Percentiles rank a stretch among this genome's conserved stretches.
phyloP scores from a whole-genome alignment of 1,140 invertebrate species.

The Hycleus phaleratus region DNA sequence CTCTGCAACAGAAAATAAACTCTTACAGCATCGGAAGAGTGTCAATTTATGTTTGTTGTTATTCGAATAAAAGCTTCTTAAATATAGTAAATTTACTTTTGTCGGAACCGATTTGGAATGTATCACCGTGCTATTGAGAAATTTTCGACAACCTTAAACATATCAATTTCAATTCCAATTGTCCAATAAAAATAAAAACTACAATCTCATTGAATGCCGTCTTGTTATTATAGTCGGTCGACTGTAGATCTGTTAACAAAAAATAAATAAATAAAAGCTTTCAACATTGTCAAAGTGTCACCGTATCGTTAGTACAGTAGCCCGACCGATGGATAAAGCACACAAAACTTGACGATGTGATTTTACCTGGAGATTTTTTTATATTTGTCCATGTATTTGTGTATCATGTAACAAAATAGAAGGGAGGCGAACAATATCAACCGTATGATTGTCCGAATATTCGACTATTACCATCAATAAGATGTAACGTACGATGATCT shows the following conservation, averaged over 20 bases:
- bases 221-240: neutral
- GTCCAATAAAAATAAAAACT: neutral
- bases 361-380: constrained; percentile 2
- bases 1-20: constrained; percentile 27
- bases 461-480: no score
- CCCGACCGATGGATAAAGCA: neutral
- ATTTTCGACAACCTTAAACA: constrained; percentile 15
- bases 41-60: constrained; percentile 13
- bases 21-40: neutral
- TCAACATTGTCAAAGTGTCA: constrained; percentile 17
- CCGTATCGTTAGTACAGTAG: constrained; percentile 5
- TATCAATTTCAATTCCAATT: constrained; percentile 6
- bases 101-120: constrained; percentile 10
- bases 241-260: neutral
- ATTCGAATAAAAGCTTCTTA: constrained; percentile 5
- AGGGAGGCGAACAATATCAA: no score
- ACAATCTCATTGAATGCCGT: neutral
- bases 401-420: no score
- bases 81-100: constrained; percentile 9
- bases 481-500: no score
- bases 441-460: no score
- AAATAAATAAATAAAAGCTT: constrained; percentile 1
- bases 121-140: constrained; percentile 9
- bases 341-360: neutral
- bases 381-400: no score